Conservation (phyloP, 2,797 vertebrate genomes). For the Pangasius larnaudii region DNA sequence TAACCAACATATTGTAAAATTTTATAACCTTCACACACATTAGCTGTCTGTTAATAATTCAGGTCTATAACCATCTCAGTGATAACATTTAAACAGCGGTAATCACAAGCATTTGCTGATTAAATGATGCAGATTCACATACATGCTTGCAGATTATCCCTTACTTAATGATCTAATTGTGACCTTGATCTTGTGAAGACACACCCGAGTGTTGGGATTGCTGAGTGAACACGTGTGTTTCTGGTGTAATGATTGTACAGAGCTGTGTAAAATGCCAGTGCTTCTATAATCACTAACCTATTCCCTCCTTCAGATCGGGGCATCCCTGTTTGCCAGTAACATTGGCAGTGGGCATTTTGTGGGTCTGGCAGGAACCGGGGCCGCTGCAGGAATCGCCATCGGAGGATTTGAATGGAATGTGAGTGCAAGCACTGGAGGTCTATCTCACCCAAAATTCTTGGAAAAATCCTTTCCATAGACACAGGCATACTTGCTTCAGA, state of each 20-base stretch:
- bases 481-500: background rate
- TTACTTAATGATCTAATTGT: background rate
- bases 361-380: conserved; percentile 90
- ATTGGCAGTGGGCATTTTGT: conserved; percentile 96
- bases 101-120: background rate
- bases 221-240: background rate
- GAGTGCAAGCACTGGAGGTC: conserved; percentile 65
- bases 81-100: background rate
- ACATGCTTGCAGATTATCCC: background rate
- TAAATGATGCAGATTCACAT: background rate
- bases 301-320: conserved; percentile 83
- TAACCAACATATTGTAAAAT: background rate
- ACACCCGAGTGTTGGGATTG: background rate
- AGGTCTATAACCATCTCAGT: background rate
- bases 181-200: background rate
- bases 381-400: conserved; percentile 84
- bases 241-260: conserved; percentile 4
- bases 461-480: background rate
- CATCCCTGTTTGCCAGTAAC: conserved; percentile 95
- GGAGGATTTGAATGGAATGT: conserved; percentile 96
- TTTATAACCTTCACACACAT: background rate
- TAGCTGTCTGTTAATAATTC: background rate
- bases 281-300: background rate
- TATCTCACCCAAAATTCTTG: too few relatives aligned
- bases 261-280: background rate